Base-by-base conservation (phyloP, 1,140 invertebrate species). In the Tribolium castaneum region DNA sequence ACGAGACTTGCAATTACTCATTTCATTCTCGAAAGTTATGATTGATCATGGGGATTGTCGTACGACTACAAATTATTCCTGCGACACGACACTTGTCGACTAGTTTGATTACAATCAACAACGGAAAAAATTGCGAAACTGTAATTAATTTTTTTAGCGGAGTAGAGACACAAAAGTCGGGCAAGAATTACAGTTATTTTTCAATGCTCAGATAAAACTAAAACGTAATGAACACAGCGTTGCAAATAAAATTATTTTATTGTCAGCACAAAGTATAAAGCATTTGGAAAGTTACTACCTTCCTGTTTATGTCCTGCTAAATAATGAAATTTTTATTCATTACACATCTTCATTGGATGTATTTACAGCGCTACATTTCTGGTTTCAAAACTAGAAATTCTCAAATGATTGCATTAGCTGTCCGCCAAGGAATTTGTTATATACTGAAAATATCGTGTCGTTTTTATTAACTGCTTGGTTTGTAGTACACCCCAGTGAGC, bases 31-130 rank as follows among this genome's bases (percentile, higher is more conserved):
- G 70, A 59, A 70, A 78, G 30, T 78, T 78, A 59, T 54, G 66
- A 78, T 72, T 62, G 66, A 72, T 78, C 66, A 71, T 54, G 39
- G 25, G n/a, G 52, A 51, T 78, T 59, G 70, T 72, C 30, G 76
- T 70, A 45, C 66, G 70, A 70, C 66, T 77, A 77, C 75, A 77
- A 77, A 77, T 77, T 77, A 77, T 77, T 77, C 75, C 59, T 30
- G 70, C 51, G 59, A 70, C 75, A 77, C 75, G 75, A 70, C 35
- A 77, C 59, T 70, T 70, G 51, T 70, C 71, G 71, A 56, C 71
- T 34, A 25, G 49, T 16, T 70, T 77, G 70, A 77, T 70, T 77
- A 70, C 70, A 77, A 77, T 77, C 75, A 54, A 54, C 45, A 1
- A 34, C 59, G 34, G 50, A 39, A 71, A 70, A 77, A 16, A 19